Base-by-base conservation (phyloP, 2,113 vertebrate genomes). In the Saguinus midas region DNA sequence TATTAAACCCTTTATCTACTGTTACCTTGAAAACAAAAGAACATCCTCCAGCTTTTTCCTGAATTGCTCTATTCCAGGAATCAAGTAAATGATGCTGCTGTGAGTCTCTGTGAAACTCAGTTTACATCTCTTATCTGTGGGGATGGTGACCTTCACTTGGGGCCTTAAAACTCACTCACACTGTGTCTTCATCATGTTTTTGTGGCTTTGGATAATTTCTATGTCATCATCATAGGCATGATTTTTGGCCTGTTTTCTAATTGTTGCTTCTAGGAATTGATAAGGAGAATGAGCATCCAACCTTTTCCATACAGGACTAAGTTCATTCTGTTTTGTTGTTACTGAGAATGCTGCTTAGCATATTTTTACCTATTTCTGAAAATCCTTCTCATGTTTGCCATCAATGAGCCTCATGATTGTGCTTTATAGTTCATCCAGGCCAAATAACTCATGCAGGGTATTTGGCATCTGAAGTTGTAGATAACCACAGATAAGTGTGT, bases 391-490 rank as follows among this genome's bases (percentile, higher is more conserved):
- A 18, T 68, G n/a, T 32, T 50, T 83, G 23, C 29, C 89, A 91
- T 37, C 29, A 21, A 7, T 2, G 0, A 73, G 37, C 52, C 61
- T 97, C 75, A 37, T 58, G 40, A 79, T 1, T 79, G 52, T 37
- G 50, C 43, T 76, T 52, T 29, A 5, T 29, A 5, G 29, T 70
- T 80, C 68, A 58, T 57, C 37, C 23, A 52, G n/a, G 40, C 40
- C 92, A 55, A 93, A 91, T 79, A 50, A 86, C 23, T 94, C 92
- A 66, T 9, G 17, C 45, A 82, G 52, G 80, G 66, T 61, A 50
- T 64, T 93, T 91, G 94, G 95, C 80, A 91, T 64, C 86, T 93
- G 43, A 97, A 95, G 95, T 80, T 64, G 25, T 48, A 83, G 83
- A 90, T 91, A 84, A 86, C n/a, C 55, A 61, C 48, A 87, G 83